Base-by-base conservation (phyloP, 2,888 invertebrate genomes). In the Branchellion lobata region DNA sequence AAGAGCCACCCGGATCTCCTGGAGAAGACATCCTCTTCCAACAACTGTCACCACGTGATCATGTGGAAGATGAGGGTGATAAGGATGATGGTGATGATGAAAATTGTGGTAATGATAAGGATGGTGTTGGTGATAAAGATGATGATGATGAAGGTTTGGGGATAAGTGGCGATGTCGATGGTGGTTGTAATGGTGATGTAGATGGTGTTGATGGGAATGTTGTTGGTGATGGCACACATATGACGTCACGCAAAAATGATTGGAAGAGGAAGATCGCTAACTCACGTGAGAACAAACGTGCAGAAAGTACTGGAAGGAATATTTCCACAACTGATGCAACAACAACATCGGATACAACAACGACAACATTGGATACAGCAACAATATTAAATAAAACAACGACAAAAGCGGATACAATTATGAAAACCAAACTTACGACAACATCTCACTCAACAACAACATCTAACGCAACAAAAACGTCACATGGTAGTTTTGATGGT, bases 1-100 rank as follows among this genome's bases (percentile, higher is more conserved):
- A 2, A 0, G 74, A 18, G 18, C 24, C 11, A 24, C 14, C 11
- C 2, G n/a, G 3, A 51, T 0, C 36, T 47, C 1, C 27, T 27
- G 0, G 18, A 53, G 2, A 24, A 74, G 1, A 24, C 8, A 1
- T 1, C 1, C 5, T 1, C 31, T 0, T n/a, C n/a, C n/a, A n/a
- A n/a, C n/a, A n/a, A n/a, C n/a, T n/a, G n/a, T n/a, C n/a, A n/a
- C n/a, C 3, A 71, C 1, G 33, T 33, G 18, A 31, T 29, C 31
- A 72, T 68, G 68, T n/a, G 18, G 68, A 68, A 14, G 68, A 68
- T 27, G 68, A 68, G 5, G 24, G 21, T 21, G 33, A 33, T 68
- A n/a, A 68, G 18, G 65, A 68, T 76, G 27, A 57, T 53, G 57
- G 11, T 61, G 76, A 24, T n/a, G 78, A 68, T 36, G 81, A 83